Base-by-base conservation (phyloP, 1,140 invertebrate species). In the Liolophura sinensis region DNA sequence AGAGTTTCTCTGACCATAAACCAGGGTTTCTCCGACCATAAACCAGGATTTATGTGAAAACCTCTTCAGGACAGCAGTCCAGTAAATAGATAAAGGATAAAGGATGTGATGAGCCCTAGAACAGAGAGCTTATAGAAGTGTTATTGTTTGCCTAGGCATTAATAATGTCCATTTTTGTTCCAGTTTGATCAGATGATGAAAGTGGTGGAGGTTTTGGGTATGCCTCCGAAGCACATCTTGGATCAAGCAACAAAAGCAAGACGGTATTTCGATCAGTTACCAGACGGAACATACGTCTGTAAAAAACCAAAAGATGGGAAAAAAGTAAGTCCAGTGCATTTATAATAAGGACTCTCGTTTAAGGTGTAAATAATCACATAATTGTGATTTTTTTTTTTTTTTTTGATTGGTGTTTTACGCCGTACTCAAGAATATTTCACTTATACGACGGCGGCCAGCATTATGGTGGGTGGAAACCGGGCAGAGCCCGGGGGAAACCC, bases 121-220 rank as follows among this genome's bases (percentile, higher is more conserved):
- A 27, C 22, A 52, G 25, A 54, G 6, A 18, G n/a, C 24, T 20
- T 24, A 16, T 15, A 24, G 24, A 14, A 60, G 9, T 46, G 31
- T 40, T 15, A 12, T 24, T 57, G 31, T 3, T 40, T 40, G 3
- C 31, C 31, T 40, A 40, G 31, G 31, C 9, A 40, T 18, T 22
- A 3, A 62, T 3, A 62, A 22, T 27, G 31, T 40, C 31, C 31
- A 62, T 62, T 73, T 11, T 70, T 69, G 65, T 81, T 82, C 16
- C 76, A 92, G 91, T 89, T 96, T 80, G 98, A 99, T 87, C 98
- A 99, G 89, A 98, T 99, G 95, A 99, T 99, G 88, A 99, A 99
- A 88, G 99, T 99, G 70, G 94, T 99, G 58, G 98, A 99, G 88
- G 83, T 86, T 14, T 63, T 85, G 67, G 97, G 97, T 57, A 96